Evolutionary conservation across 1,140 invertebrate species (phyloP), one percentile per base, ranked within the genome.

Genomic region (Ostrea edulis): DNA sequence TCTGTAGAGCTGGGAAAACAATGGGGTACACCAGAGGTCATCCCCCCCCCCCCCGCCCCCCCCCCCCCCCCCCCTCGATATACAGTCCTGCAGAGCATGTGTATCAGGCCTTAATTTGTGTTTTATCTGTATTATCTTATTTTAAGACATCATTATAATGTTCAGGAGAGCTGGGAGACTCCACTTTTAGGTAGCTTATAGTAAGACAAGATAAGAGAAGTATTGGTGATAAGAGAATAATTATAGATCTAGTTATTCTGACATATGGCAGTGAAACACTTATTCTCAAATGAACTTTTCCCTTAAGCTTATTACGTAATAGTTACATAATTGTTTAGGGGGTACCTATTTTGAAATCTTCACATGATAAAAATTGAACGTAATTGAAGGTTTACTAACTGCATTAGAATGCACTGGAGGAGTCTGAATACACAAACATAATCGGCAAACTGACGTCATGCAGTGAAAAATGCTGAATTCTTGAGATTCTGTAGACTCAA

Each of bases 281-380:
- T 62, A 62, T 20, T 20, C 55, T 62, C 17, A 20, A 20, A 62
- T 62, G 14, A 62, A 17, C 55, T 62, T 17, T n/a, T 0, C 2
- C 35, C 5, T 44, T 62, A n/a, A n/a, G 17, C 35, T 62, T 14
- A n/a, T 62, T 62, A 62, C n/a, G 55, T 62, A 20, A 62, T 20
- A 35, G 25, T 77, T 77, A 77, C 29, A 25, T 77, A 77, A 77
- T 77, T 77, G 68, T 77, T 17, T 77, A 29, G 68, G 68, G 68
- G 25, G 55, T n/a, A 62, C 17, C 55, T 62, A 44, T n/a, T 55
- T 5, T 20, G 17, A 62, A 20, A n/a, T n/a, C 55, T 62, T 7
- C 14, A 62, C n/a, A 62, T 20, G 55, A 62, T 62, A 62, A 62
- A 71, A 77, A 12, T 62, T 7, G 29, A 77, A 77, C 68, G 29